Percentiles rank a stretch among this genome's conserved stretches.
These are phyloP conservation scores for Pristionchus maxplancki DNA, from an alignment of 2,888 invertebrate genomes.

Conservation along the genomic window DNA sequence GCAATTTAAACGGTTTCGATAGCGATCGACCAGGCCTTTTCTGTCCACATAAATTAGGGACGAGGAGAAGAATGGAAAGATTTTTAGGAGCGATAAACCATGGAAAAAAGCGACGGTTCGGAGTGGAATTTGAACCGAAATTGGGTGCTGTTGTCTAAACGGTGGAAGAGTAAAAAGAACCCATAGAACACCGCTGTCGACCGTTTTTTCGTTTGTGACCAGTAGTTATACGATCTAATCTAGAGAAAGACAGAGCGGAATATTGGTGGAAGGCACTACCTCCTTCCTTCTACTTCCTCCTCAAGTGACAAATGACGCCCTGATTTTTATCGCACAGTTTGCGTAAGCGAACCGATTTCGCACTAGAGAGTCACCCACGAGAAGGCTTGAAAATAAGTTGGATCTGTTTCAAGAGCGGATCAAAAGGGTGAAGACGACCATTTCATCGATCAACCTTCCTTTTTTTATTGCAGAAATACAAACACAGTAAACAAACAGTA, in stretches of 20 bases:
- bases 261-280: not conserved
- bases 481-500: too few species aligned
- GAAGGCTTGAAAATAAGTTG: not conserved
- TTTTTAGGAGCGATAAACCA: not conserved
- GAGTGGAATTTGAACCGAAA: slow-evolving; percentile 1
- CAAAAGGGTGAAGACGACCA: too few species aligned
- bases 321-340: not conserved
- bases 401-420: too few species aligned
- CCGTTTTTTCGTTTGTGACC: too few species aligned
- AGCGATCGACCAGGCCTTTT: not conserved
- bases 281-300: not conserved
- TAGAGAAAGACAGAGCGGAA: not conserved
- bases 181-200: too few species aligned
- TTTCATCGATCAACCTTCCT: not conserved
- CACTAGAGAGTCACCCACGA: not conserved
- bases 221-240: too few species aligned
- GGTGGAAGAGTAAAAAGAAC: too few species aligned
- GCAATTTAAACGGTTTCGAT: slow-evolving; percentile 3
- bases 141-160: too few species aligned
- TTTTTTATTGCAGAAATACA: not conserved
- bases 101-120: not conserved
- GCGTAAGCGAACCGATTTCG: slow-evolving; percentile 6
- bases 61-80: not conserved
- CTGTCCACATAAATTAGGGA: not conserved
- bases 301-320: not conserved